Evolutionary conservation across 2,113 vertebrate genomes (phyloP), one percentile per base, ranked within the genome.

Genomic region (Psammodynastes pulverulentus): DNA sequence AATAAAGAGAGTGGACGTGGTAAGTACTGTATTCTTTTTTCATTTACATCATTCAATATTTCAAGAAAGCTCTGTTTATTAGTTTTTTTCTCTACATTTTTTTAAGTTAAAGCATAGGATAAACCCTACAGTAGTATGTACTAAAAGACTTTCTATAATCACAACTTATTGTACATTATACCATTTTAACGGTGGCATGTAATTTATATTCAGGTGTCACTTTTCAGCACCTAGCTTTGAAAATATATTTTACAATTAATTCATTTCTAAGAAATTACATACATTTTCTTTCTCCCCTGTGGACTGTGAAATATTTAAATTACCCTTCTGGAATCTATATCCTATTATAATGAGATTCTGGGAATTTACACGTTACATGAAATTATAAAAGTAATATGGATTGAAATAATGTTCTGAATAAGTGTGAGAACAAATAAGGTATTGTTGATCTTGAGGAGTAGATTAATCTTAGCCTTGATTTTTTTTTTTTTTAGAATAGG

Each of bases 391-490:
- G 93, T 95, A 94, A 89, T 97, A 96, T 95, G 92, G 96, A 96
- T 93, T 95, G 94, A 95, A 92, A 92, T 96, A 97, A 96, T 97
- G 96, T 96, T 97, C 95, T 95, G 97, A 95, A 96, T 97, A 95
- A 95, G 95, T 94, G 92, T 17, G 95, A 97, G 96, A 97, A 97
- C 95, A 97, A 97, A 97, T 97, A 96, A 96, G 95, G 95, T 96
- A 93, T 95, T 96, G 94, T 96, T 96, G 96, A 97, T 98, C 96
- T 97, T 96, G 91, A 97, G 96, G 96, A 97, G 96, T 97, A 98
- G 96, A 98, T 97, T 97, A 98, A 98, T 97, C 97, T 97, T 97
- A 97, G 96, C 95, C 96, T 98, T 93, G 58, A 96, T 98, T 97
- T 96, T 97, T 97, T 96, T 98, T 97, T 96, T 97, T 97, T 96